These are phyloP conservation scores for Poeciliopsis prolifica DNA, from an alignment of 2,113 vertebrate genomes.

Conservation along the genomic window DNA sequence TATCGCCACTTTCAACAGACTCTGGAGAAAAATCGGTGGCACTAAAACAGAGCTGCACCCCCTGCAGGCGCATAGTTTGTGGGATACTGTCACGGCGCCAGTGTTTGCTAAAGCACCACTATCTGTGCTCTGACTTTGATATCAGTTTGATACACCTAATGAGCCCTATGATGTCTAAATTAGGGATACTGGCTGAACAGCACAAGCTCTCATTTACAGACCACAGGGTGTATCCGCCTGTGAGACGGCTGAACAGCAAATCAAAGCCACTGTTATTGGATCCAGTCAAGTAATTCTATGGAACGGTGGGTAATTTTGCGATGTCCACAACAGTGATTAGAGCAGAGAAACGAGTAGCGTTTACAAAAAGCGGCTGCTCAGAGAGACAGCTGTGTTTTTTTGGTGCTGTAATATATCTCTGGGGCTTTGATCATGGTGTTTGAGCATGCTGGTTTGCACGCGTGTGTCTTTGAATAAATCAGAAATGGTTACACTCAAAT, in stretches of 20 bases:
- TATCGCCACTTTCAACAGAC: background rate
- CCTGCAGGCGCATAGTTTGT: constrained; percentile 41
- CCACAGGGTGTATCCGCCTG: constrained; percentile 59
- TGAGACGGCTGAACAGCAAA: constrained; percentile 52
- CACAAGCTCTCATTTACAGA: constrained; percentile 63
- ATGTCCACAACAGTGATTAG: constrained; percentile 71
- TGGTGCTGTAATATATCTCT: constrained; percentile 27
- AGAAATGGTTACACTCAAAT: constrained; percentile 37
- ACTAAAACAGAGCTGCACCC: constrained; percentile 30
- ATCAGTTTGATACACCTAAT: constrained; percentile 60
- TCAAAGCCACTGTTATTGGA: constrained; percentile 59
- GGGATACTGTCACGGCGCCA: constrained; percentile 1
- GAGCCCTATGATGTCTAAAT: constrained; percentile 67
- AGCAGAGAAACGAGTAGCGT: constrained; percentile 44
- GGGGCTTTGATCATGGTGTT: constrained; percentile 51
- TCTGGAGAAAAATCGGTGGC: constrained; percentile 36
- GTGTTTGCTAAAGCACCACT: constrained; percentile 24
- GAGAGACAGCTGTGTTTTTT: constrained; percentile 38
- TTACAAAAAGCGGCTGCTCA: constrained; percentile 37
- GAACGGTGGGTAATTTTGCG: constrained; percentile 51
- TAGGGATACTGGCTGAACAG: constrained; percentile 44
- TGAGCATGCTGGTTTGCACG: constrained; percentile 31
- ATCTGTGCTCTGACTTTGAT: constrained; percentile 57
- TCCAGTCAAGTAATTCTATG: constrained; percentile 48
- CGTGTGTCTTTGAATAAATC: constrained; percentile 14